Percentiles rank a stretch among this genome's conserved stretches.
Evolutionary conservation across 2,888 invertebrate genomes (phyloP).

Genomic region (Tetrapedia diversipes): DNA sequence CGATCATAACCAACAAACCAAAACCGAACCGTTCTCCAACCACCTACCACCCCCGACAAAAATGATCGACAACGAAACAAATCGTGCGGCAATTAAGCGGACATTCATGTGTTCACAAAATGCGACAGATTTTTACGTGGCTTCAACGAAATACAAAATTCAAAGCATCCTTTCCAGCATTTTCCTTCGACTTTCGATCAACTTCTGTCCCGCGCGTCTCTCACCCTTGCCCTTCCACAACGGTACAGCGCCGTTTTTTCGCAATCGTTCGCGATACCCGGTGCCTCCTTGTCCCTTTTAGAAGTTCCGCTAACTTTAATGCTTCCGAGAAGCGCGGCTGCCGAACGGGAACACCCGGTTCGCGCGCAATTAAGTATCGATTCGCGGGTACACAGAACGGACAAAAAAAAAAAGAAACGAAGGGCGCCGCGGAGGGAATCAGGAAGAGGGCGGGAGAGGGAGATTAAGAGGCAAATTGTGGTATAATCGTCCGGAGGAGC

Average conservation of each 20-base stretch:
- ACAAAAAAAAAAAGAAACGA: too few relatives aligned
- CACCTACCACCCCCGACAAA: too few relatives aligned
- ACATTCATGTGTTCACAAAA: too few relatives aligned
- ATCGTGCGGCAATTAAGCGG: too few relatives aligned
- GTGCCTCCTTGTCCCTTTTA: slow-evolving; percentile 6
- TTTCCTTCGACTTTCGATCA: slow-evolving; percentile 59
- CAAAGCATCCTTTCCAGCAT: too few relatives aligned
- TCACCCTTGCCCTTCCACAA: slow-evolving; percentile 20
- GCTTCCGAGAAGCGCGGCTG: slow-evolving; percentile 22
- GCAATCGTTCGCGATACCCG: not conserved
- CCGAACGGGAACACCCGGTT: slow-evolving; percentile 7
- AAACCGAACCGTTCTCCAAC: too few relatives aligned
- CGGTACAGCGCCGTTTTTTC: not conserved
- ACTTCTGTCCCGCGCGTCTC: slow-evolving; percentile 58
- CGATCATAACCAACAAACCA: too few relatives aligned
- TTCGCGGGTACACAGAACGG: too few relatives aligned
- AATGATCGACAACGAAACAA: too few relatives aligned
- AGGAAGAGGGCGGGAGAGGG: not conserved
- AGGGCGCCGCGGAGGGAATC: not conserved
- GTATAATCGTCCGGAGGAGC: slow-evolving; percentile 15
- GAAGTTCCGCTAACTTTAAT: slow-evolving; percentile 23
- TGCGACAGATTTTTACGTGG: too few relatives aligned
- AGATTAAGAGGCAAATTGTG: slow-evolving; percentile 43
- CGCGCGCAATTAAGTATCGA: slow-evolving; percentile 34
- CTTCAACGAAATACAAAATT: too few relatives aligned